phyloP scores from a whole-genome alignment of 2,113 vertebrate genomes.

The Ammodytes marinus region DNA sequence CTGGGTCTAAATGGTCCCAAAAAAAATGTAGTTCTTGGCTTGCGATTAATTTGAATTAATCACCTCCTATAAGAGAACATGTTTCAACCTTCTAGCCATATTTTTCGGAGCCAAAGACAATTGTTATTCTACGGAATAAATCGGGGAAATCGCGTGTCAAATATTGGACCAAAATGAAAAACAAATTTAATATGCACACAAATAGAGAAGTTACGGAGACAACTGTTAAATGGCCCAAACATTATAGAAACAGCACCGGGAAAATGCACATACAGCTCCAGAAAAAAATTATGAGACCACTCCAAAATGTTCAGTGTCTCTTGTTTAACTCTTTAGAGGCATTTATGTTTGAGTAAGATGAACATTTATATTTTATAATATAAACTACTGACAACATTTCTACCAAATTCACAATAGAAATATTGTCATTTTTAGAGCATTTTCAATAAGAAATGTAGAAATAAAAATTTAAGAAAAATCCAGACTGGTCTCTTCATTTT shows the following conservation, averaged over 20 bases:
- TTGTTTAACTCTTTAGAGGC: too few species aligned
- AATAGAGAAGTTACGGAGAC: slow-evolving; percentile 10
- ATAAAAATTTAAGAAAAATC: too few species aligned
- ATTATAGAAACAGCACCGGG: slow-evolving; percentile 5
- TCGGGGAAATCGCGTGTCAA: slow-evolving; percentile 1
- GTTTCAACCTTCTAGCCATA: slow-evolving; percentile 12
- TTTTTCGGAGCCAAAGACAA: not conserved
- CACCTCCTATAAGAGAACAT: slow-evolving; percentile 42
- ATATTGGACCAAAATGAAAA: slow-evolving; percentile 29
- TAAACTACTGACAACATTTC: too few species aligned
- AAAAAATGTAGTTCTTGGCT: slow-evolving; percentile 51
- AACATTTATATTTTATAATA: too few species aligned
- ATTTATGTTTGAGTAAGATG: too few species aligned
- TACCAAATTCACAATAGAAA: too few species aligned
- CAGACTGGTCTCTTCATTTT: too few species aligned
- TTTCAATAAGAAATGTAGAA: too few species aligned
- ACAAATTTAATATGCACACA: not conserved
- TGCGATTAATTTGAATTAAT: slow-evolving; percentile 48
- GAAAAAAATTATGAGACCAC: too few species aligned
- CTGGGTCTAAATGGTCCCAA: slow-evolving; percentile 21
- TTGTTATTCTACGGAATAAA: not conserved
- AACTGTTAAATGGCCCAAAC: not conserved
- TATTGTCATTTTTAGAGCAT: too few species aligned
- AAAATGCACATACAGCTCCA: not conserved
- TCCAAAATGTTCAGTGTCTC: too few species aligned